Percentiles rank a stretch among this genome's conserved stretches.
phyloP scores from a whole-genome alignment of 1,140 invertebrate genomes.

The silkworm (Bombyx mori) region DNA sequence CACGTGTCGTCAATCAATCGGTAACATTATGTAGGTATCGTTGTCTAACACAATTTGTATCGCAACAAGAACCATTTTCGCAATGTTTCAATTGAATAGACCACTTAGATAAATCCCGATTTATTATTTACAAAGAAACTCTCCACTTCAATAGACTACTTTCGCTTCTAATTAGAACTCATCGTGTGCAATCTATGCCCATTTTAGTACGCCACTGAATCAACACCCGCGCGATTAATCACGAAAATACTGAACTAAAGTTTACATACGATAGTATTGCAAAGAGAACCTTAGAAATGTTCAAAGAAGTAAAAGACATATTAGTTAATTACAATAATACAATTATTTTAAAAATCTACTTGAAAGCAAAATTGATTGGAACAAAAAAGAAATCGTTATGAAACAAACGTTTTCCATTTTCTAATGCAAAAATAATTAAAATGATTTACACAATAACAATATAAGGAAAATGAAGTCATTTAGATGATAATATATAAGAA shows the following conservation, averaged over 20 bases:
- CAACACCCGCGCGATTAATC: no score
- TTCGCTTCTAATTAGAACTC: slow-evolving; percentile 10
- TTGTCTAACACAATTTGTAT: slow-evolving; percentile 55
- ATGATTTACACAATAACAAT: slow-evolving; percentile 1
- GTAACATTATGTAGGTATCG: slow-evolving; percentile 8
- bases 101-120: slow-evolving; percentile 51
- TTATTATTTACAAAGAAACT: slow-evolving; percentile 42
- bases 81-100: slow-evolving; percentile 60
- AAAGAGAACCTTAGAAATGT: no score
- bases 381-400: no score
- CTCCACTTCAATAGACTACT: slow-evolving; percentile 10
- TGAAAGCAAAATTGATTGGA: no score
- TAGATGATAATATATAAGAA: slow-evolving; percentile 15
- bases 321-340: no score
- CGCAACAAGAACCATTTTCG: slow-evolving; percentile 52
- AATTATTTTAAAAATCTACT: no score
- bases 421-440: background rate
- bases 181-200: background rate
- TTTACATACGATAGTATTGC: no score
- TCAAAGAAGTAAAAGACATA: no score
- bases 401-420: no score
- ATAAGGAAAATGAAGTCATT: slow-evolving; percentile 16
- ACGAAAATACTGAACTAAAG: no score
- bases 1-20: slow-evolving; percentile 4
- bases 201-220: background rate